Evolutionary conservation across 2,113 vertebrate species (phyloP).

Genomic region (Gallinago paraguaiae): DNA sequence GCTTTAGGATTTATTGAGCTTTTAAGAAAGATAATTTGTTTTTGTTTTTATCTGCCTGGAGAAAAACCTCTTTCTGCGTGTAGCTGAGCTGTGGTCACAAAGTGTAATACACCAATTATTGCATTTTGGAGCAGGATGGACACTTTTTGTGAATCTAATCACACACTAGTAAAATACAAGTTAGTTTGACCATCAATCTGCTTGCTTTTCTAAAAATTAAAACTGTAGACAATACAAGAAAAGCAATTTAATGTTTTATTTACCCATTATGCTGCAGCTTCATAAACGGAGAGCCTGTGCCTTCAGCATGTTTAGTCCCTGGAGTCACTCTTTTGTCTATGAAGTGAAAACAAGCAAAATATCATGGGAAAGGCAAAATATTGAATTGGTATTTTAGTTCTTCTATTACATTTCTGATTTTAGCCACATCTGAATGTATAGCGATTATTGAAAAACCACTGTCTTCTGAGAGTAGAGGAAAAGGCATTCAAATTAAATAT

Average conservation of each 20-base stretch:
- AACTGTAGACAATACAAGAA: not conserved
- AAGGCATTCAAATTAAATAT: slow-evolving; percentile 2
- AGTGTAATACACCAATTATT: not conserved
- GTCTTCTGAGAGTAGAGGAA: not conserved
- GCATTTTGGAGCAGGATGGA: not conserved
- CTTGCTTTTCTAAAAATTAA: not conserved
- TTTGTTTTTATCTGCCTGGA: not conserved
- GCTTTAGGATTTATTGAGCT: not conserved
- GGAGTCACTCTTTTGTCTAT: not conserved
- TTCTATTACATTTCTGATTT: not conserved
- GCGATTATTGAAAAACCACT: not conserved
- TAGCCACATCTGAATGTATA: not conserved
- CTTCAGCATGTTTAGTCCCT: not conserved
- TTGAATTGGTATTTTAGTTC: not conserved
- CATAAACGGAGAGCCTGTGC: not conserved
- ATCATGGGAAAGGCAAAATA: not conserved
- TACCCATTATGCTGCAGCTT: not conserved
- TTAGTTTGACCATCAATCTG: not conserved
- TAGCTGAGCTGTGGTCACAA: not conserved
- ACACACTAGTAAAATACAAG: not conserved
- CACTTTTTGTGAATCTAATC: not conserved
- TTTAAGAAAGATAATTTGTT: not conserved
- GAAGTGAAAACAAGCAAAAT: not conserved
- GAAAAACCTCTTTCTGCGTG: not conserved
- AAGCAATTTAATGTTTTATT: not conserved